Conservation (phyloP, 2,888 invertebrate species). For the Pachymerium ferrugineum region DNA sequence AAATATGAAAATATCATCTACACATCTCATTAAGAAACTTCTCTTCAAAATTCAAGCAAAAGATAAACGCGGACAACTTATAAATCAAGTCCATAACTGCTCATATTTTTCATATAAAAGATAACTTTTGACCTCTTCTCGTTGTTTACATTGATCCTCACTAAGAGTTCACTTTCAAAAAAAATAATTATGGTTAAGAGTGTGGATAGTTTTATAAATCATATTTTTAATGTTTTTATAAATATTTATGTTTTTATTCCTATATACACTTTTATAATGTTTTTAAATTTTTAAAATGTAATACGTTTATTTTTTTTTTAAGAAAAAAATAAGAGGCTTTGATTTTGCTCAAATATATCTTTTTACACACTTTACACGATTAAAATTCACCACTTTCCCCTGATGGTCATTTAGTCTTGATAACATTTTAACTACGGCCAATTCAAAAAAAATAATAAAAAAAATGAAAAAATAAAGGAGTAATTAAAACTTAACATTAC, state of each 20-base stretch:
- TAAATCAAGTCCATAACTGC: conserved; percentile 10
- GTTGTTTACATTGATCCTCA: conserved; percentile 7
- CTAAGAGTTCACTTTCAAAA: background rate
- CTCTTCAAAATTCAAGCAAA: conserved; percentile 19
- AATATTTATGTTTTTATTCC: background rate
- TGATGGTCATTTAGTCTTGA: background rate
- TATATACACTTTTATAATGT: background rate
- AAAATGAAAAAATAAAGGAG: conserved; percentile 1
- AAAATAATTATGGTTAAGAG: background rate
- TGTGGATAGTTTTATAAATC: background rate
- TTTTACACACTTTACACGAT: background rate
- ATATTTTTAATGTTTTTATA: no score
- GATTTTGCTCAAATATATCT: background rate
- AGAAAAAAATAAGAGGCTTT: conserved; percentile 10
- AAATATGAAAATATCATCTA: conserved; percentile 17
- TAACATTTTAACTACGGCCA: conserved; percentile 8
- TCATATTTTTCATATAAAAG: conserved; percentile 17
- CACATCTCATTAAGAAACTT: background rate
- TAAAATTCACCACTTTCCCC: background rate
- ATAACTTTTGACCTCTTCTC: conserved; percentile 20
- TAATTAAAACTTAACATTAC: conserved; percentile 16
- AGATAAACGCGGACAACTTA: conserved; percentile 13
- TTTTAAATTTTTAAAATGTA: background rate
- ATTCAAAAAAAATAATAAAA: no score
- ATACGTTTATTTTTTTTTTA: background rate